Evolutionary conservation across 2,888 invertebrate species (phyloP).

Genomic region (Thecophora atra): DNA sequence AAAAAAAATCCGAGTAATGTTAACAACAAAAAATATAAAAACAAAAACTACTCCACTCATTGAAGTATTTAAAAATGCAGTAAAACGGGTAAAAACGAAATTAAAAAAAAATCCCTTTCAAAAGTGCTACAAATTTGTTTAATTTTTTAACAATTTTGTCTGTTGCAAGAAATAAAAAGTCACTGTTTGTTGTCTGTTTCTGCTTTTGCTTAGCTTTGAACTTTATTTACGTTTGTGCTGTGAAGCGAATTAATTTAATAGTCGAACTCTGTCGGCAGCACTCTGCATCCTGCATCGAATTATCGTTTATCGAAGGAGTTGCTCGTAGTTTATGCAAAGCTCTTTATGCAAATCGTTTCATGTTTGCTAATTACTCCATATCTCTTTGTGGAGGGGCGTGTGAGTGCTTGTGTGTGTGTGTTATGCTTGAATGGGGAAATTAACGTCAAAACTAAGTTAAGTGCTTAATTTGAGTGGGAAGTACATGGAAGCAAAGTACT

Average conservation of each 20-base stretch:
- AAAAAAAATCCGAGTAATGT: neutral
- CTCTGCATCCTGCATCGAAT: neutral
- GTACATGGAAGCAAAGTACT: too few species aligned
- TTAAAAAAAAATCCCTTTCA: too few species aligned
- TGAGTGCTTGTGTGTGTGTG: neutral
- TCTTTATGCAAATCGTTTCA: neutral
- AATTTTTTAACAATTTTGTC: too few species aligned
- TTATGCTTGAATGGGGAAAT: neutral
- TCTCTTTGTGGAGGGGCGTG: neutral
- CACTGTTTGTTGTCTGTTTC: neutral
- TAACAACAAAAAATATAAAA: neutral
- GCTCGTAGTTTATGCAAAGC: too few species aligned
- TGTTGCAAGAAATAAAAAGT: too few species aligned
- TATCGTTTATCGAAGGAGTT: too few species aligned
- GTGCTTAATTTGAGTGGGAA: neutral
- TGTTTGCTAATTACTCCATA: neutral
- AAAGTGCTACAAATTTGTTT: too few species aligned
- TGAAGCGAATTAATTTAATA: neutral
- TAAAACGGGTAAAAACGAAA: neutral
- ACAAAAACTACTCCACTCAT: neutral
- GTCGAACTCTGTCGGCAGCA: conserved; percentile 4
- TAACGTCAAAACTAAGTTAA: conserved; percentile 1
- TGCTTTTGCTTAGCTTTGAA: neutral
- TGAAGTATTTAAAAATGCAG: neutral
- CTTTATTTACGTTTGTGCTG: neutral